Conservation (phyloP, 2,888 invertebrate genomes). For the Ophion ventricosus region DNA sequence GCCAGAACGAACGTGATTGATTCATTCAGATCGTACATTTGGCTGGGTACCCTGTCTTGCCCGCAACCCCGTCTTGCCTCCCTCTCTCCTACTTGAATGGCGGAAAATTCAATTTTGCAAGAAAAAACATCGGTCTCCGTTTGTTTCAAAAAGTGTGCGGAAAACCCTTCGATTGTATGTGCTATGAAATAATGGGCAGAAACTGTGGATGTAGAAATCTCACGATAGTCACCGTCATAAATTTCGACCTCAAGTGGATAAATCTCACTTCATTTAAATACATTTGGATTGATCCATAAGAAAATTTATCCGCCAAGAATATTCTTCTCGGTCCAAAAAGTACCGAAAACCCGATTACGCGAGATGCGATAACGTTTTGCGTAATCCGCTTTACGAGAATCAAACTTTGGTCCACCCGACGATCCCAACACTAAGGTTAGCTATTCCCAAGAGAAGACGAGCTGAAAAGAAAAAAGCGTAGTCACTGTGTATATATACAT, state of each 20-base stretch:
- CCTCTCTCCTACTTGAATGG: too few relatives aligned
- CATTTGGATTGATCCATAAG: neutral
- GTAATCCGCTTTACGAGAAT: conserved; percentile 32
- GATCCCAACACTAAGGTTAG: conserved; percentile 7
- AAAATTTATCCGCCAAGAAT: neutral
- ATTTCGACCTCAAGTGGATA: neutral
- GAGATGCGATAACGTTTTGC: conserved; percentile 26
- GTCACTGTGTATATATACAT: neutral
- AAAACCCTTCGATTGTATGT: too few relatives aligned
- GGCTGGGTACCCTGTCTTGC: too few relatives aligned
- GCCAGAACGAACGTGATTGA: too few relatives aligned
- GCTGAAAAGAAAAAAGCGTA: neutral
- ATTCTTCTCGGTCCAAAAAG: neutral
- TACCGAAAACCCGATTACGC: neutral
- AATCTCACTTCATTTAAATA: neutral
- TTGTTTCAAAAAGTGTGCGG: too few relatives aligned
- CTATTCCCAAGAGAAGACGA: conserved; percentile 8
- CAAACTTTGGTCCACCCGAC: conserved; percentile 22
- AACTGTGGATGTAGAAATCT: neutral
- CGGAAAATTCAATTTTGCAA: too few relatives aligned
- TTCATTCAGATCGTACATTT: too few relatives aligned
- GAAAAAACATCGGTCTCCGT: too few relatives aligned
- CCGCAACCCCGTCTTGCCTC: too few relatives aligned
- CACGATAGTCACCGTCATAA: neutral
- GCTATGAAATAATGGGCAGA: too few relatives aligned